phyloP scores from a whole-genome alignment of 2,888 invertebrate species.

The Entomobrya multifasciata region DNA sequence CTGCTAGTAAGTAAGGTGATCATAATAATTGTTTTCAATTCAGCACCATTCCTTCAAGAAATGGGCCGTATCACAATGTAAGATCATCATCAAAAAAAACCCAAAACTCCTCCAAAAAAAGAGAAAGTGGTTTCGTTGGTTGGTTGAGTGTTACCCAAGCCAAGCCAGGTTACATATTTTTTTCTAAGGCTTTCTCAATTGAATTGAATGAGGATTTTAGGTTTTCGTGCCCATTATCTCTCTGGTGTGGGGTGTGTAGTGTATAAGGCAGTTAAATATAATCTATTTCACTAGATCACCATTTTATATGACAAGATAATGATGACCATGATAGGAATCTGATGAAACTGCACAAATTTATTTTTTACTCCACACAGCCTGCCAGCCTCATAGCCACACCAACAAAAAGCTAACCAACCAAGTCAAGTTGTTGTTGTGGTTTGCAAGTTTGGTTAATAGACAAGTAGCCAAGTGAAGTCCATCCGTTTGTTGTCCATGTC shows the following conservation, averaged over 20 bases:
- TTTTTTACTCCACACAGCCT: too few species aligned
- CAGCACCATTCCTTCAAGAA: not conserved
- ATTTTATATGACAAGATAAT: not conserved
- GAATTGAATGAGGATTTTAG: not conserved
- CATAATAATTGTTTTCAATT: conserved; percentile 4
- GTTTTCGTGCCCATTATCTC: not conserved
- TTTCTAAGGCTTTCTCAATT: too few species aligned
- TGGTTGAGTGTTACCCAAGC: too few species aligned
- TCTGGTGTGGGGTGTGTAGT: not conserved
- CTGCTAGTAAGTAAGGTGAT: too few species aligned
- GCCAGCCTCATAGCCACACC: too few species aligned
- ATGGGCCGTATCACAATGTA: not conserved
- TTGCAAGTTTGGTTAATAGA: too few species aligned
- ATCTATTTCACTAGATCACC: not conserved
- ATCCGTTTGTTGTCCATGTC: too few species aligned
- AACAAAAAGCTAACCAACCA: too few species aligned
- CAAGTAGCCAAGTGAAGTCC: too few species aligned
- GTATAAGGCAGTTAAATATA: not conserved
- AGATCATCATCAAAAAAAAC: not conserved
- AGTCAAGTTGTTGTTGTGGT: too few species aligned
- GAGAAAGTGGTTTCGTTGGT: too few species aligned
- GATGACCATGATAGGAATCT: conserved; percentile 4
- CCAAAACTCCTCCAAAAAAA: not conserved
- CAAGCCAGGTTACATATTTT: too few species aligned
- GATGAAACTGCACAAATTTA: not conserved